phyloP scores from a whole-genome alignment of 2,888 invertebrate genomes.

The Mylabris sibirica region DNA sequence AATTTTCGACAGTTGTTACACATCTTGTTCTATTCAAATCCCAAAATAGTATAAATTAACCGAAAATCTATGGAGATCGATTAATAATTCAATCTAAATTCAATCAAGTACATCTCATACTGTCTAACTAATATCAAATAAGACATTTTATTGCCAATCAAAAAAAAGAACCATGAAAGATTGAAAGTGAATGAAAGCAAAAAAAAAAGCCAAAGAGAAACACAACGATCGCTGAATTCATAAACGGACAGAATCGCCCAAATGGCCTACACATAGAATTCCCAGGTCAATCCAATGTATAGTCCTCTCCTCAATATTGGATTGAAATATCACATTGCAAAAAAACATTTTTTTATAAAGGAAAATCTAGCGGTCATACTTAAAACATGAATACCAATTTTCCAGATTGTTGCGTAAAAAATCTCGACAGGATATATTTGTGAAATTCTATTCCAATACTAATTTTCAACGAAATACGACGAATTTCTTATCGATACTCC shows the following conservation, averaged over 20 bases:
- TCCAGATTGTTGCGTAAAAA: background rate
- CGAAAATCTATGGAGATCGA: background rate
- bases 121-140: background rate
- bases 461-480: no score
- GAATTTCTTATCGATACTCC: no score
- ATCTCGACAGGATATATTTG: background rate
- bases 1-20: slow-evolving; percentile 7
- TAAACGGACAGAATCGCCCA: slow-evolving; percentile 38
- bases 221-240: slow-evolving; percentile 40
- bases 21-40: background rate
- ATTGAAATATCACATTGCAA: slow-evolving; percentile 33
- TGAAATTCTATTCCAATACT: background rate
- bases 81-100: slow-evolving; percentile 1
- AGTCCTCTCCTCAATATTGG: slow-evolving; percentile 33
- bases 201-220: slow-evolving; percentile 39
- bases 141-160: background rate
- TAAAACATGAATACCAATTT: slow-evolving; percentile 3
- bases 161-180: slow-evolving; percentile 21
- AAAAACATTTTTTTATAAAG: background rate
- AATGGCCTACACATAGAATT: slow-evolving; percentile 39
- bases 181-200: slow-evolving; percentile 32
- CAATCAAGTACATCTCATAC: background rate
- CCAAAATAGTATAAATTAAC: background rate
- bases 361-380: background rate
- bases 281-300: slow-evolving; percentile 35